A percentile compares a stretch with the other conserved stretches of the same genome.
Evolutionary conservation across 2,888 invertebrate genomes (phyloP).

Genomic region (Andrena dorsata): DNA sequence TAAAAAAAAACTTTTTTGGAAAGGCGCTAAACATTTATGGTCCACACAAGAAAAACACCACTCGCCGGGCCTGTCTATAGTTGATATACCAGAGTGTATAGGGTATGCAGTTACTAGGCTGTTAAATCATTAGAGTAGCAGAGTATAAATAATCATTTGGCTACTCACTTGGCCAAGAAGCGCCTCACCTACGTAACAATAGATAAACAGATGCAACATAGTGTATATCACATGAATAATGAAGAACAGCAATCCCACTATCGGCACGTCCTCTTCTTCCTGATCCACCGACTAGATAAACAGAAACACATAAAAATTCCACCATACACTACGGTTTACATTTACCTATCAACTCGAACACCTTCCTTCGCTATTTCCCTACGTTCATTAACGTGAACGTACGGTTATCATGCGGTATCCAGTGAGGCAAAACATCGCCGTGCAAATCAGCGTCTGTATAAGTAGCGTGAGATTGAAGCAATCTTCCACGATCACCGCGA

Average conservation of each 20-base stretch:
- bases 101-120: too few relatives aligned
- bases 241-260: slow-evolving; percentile 45
- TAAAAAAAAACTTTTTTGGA: too few relatives aligned
- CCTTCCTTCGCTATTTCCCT: too few relatives aligned
- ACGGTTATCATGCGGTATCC: slow-evolving; percentile 70
- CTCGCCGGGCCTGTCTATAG: too few relatives aligned
- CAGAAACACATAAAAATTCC: neutral
- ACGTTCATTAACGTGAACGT: slow-evolving; percentile 1
- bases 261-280: slow-evolving; percentile 9
- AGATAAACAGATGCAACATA: slow-evolving; percentile 69
- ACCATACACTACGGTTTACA: too few relatives aligned
- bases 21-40: too few relatives aligned
- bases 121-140: too few relatives aligned
- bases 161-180: slow-evolving; percentile 58
- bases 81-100: too few relatives aligned
- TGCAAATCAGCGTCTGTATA: slow-evolving; percentile 57
- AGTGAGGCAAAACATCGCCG: slow-evolving; percentile 66
- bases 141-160: neutral
- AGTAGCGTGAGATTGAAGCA: slow-evolving; percentile 69
- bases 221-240: slow-evolving; percentile 49
- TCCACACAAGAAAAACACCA: too few relatives aligned
- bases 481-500: slow-evolving; percentile 58
- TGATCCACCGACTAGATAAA: slow-evolving; percentile 52
- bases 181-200: slow-evolving; percentile 73
- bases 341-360: too few relatives aligned